A percentile compares a stretch with the other conserved stretches of the same genome.
Evolutionary conservation across 2,797 vertebrate genomes (phyloP).

Genomic region (Erpetoichthys calabaricus): DNA sequence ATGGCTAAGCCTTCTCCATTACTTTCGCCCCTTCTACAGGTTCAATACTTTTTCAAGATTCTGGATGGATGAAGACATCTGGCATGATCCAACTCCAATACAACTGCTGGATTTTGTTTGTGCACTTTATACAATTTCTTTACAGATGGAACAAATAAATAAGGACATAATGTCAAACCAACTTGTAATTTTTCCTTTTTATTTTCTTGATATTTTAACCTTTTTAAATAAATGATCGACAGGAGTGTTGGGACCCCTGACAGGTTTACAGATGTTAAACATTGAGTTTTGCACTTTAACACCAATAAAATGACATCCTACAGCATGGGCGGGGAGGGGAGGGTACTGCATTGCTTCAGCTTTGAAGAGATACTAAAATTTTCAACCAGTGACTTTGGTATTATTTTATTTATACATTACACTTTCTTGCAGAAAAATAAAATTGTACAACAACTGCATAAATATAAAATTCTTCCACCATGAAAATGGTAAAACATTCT

Average conservation of each 20-base stretch:
- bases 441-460: constrained; percentile 99
- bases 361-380: constrained; percentile 66
- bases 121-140: neutral
- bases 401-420: constrained; percentile 94
- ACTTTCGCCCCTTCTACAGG: constrained; percentile 40
- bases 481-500: constrained; percentile 99
- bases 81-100: too few species aligned
- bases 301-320: constrained; percentile 74
- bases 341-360: constrained; percentile 84
- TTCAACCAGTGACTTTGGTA: constrained; percentile 98
- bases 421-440: constrained; percentile 87
- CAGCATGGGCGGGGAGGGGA: constrained; percentile 48
- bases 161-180: constrained; percentile 29
- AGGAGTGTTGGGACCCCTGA: constrained; percentile 78
- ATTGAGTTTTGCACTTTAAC: constrained; percentile 75
- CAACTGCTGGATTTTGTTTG: neutral
- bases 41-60: constrained; percentile 96
- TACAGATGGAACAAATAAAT: constrained; percentile 13
- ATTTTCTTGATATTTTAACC: constrained; percentile 87
- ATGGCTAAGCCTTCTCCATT: too few species aligned
- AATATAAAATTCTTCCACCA: constrained; percentile 99
- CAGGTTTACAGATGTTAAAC: constrained; percentile 82
- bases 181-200: constrained; percentile 66
- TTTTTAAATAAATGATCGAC: constrained; percentile 85
- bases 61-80: constrained; percentile 55